A percentile compares a stretch with the other conserved stretches of the same genome.
Evolutionary conservation across 2,888 invertebrate genomes (phyloP).

Genomic region (Atrina japonica): DNA sequence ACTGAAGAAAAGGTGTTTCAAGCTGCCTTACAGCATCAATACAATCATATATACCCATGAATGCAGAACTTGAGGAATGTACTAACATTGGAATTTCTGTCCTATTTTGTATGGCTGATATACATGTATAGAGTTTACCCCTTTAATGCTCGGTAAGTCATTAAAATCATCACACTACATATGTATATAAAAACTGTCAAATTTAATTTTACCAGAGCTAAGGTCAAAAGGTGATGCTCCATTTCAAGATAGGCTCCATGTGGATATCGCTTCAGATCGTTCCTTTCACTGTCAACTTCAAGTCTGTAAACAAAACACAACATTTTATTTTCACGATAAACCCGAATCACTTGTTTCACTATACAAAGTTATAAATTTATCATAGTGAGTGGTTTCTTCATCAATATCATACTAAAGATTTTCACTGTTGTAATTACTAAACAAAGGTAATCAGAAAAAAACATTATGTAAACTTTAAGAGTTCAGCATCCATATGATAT

Average conservation of each 20-base stretch:
- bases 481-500: no score
- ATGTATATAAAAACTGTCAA: background rate
- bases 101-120: background rate
- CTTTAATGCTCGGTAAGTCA: background rate
- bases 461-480: no score
- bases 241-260: slow-evolving; percentile 76
- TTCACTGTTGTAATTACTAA: no score
- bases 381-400: no score
- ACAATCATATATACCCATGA: no score
- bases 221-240: slow-evolving; percentile 77
- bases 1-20: no score
- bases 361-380: no score
- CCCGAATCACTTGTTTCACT: background rate
- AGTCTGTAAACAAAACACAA: slow-evolving; percentile 52
- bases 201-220: slow-evolving; percentile 78
- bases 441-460: no score
- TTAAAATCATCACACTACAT: background rate
- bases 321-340: background rate
- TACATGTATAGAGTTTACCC: background rate
- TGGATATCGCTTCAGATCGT: slow-evolving; percentile 71
- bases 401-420: no score
- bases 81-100: no score
- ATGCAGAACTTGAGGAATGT: no score
- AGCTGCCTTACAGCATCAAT: no score
- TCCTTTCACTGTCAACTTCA: slow-evolving; percentile 73